Conservation (phyloP, 2,888 invertebrate genomes). For the Saturnia japonica region DNA sequence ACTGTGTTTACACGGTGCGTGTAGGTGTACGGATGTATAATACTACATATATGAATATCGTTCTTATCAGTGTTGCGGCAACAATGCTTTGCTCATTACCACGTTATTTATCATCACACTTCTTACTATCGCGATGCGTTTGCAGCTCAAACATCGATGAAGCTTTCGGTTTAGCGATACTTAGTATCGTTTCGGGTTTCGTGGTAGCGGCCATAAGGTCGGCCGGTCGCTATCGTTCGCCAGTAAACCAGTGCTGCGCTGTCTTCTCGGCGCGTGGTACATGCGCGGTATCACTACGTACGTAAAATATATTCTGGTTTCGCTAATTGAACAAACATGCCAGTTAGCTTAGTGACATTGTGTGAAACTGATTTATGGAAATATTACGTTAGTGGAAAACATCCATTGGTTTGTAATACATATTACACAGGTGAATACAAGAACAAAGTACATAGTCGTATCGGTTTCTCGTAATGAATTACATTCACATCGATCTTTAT, state of each 20-base stretch:
- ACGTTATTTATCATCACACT: constrained; percentile 33
- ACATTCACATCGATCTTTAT: constrained; percentile 47
- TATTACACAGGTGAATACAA: constrained; percentile 59
- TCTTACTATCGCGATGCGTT: background rate
- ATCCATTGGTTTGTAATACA: constrained; percentile 47
- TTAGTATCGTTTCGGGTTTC: constrained; percentile 48
- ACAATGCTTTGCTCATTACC: constrained; percentile 50
- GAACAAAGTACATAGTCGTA: constrained; percentile 28
- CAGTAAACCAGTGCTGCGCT: constrained; percentile 74
- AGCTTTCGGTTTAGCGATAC: constrained; percentile 34
- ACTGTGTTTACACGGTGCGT: constrained; percentile 9
- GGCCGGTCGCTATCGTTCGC: constrained; percentile 76
- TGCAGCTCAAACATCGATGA: background rate
- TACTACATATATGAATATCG: constrained; percentile 43
- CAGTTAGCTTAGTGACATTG: constrained; percentile 71
- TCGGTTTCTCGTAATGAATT: constrained; percentile 27
- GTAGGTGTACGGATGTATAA: constrained; percentile 29
- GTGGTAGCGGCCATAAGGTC: constrained; percentile 72
- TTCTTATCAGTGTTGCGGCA: constrained; percentile 64
- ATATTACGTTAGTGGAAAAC: constrained; percentile 55
- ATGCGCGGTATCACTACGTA: constrained; percentile 51
- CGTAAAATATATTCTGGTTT: constrained; percentile 43
- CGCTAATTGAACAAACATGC: constrained; percentile 60
- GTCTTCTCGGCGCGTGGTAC: constrained; percentile 70
- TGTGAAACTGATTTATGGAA: constrained; percentile 61